These are phyloP conservation scores for Stenichneumon culpator DNA, from an alignment of 2,888 invertebrate genomes.

Conservation along the genomic window DNA sequence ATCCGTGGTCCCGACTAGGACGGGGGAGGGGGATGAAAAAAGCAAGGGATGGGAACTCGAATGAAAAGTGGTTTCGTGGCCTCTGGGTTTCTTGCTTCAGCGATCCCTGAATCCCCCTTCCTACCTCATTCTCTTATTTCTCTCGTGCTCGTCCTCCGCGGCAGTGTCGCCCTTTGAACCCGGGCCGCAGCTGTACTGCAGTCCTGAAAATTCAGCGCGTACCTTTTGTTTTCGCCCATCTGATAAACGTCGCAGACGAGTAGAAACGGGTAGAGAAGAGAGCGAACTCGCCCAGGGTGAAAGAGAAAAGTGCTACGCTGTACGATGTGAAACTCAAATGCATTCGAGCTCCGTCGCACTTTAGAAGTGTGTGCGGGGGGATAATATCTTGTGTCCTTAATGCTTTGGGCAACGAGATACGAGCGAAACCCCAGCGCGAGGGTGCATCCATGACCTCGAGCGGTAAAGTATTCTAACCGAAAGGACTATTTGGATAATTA, in stretches of 20 bases:
- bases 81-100: conserved; percentile 39
- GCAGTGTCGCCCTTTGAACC: conserved; percentile 56
- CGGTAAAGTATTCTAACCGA: neutral
- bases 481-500: conserved; percentile 43
- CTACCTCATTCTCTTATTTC: conserved; percentile 53
- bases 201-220: conserved; percentile 44
- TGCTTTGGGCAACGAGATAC: conserved; percentile 26
- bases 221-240: conserved; percentile 63
- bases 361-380: neutral
- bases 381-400: conserved; percentile 18
- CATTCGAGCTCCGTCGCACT: conserved; percentile 22
- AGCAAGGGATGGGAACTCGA: conserved; percentile 9
- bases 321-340: conserved; percentile 33
- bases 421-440: neutral
- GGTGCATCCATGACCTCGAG: neutral
- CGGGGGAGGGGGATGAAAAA: neutral
- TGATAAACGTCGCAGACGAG: conserved; percentile 44
- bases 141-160: conserved; percentile 53
- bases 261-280: conserved; percentile 2
- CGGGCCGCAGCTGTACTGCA: conserved; percentile 5
- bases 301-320: conserved; percentile 9
- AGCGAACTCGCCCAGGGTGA: neutral
- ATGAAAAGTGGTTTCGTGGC: conserved; percentile 46
- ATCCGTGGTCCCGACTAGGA: conserved; percentile 19
- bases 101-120: conserved; percentile 22